Base-by-base conservation (phyloP, 2,888 invertebrate genomes). In the Ethmia dodecea region DNA sequence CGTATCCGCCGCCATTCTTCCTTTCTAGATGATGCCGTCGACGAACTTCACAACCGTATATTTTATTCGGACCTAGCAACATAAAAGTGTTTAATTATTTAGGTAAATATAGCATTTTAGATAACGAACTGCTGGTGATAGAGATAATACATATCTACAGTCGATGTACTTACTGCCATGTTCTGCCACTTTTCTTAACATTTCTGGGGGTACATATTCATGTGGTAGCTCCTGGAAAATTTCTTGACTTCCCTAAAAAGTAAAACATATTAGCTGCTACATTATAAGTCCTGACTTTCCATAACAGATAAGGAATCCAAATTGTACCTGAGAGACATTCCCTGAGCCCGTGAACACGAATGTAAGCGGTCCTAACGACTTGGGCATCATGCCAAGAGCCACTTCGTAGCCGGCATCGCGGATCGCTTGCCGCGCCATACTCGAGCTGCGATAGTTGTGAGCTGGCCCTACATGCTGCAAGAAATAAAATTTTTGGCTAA, bases 321-420 rank as follows among this genome's bases (percentile, higher is more conserved):
- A 11, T 26, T 27, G 44, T 58, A 88, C 91, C 89, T 96, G 95
- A 1, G 98, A 98, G 0, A 99, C 98, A 74, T 99, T 99, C 11
- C 99, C 99, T 3, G 96, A 95, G 5, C 99, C 99, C 5, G 99
- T 98, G 66, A 99, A 99, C 0, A 99, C 95, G 73, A 99, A 97
- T 0, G 98, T 98, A 31, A 99, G 81, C 0, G 99, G 99, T 2
- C 99, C 99, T 31, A 99, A 92, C 0, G 99, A 99, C 74, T 95
- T 95, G 1, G 99, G 99, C 97, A 99, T 96, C 87, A 96, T 93
- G 3, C 92, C 95, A 33, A 99, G 80, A 0, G 99, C 92, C 30
- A 99, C 97, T 83, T 99, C 99, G 73, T 99, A 99, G 0, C 99
- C 99, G n/a, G 98, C 97, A 70, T 99, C 99, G 11, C 99, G 88